A percentile compares a stretch with the other conserved stretches of the same genome.
phyloP scores from a whole-genome alignment of 2,797 vertebrate species.

The Catostomus latipinnis region DNA sequence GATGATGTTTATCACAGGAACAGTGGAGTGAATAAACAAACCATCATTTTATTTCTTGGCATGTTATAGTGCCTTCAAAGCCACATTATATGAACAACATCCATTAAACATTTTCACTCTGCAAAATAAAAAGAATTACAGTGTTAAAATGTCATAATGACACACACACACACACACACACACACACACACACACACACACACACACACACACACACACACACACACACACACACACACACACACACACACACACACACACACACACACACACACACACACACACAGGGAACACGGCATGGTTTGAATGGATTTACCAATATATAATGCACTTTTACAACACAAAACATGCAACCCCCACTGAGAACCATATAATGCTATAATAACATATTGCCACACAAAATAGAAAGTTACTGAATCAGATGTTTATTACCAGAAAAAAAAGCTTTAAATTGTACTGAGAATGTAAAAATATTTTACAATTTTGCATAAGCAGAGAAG shows the following conservation, averaged over 20 bases:
- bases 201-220: neutral
- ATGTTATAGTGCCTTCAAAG: conserved; percentile 17
- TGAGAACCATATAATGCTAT: conserved; percentile 28
- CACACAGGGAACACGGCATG: conserved; percentile 56
- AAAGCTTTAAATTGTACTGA: neutral
- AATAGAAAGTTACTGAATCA: conserved; percentile 13
- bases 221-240: neutral
- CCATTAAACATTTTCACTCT: neutral
- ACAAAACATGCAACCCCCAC: conserved; percentile 42
- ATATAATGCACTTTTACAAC: conserved; percentile 67
- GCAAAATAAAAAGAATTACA: conserved; percentile 16
- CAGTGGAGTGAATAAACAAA: conserved; percentile 45
- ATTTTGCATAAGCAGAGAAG: conserved; percentile 3
- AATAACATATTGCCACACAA: conserved; percentile 29
- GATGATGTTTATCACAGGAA: conserved; percentile 35
- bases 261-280: no score
- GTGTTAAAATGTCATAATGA: neutral
- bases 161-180: neutral
- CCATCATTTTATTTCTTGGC: conserved; percentile 50
- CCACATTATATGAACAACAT: conserved; percentile 29
- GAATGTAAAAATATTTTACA: neutral
- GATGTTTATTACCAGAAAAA: neutral
- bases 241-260: neutral
- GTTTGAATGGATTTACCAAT: conserved; percentile 67
- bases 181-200: neutral